phyloP scores from a whole-genome alignment of 2,113 vertebrate genomes.

The Formicarius rufipectus region DNA sequence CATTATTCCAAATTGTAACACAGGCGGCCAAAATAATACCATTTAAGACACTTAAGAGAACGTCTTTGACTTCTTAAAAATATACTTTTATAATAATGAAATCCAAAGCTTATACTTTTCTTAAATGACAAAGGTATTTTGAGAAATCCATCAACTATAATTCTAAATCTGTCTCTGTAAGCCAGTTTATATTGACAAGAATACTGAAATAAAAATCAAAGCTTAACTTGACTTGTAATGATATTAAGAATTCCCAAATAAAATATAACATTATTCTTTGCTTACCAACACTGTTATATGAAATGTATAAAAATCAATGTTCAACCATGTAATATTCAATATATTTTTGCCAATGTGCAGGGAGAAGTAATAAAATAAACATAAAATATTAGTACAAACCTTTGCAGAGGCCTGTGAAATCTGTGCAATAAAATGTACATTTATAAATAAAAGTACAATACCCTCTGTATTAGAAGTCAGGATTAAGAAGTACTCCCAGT shows the following conservation, averaged over 20 bases:
- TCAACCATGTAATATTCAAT: not conserved
- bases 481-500: slow-evolving; percentile 50
- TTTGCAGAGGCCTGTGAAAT: not conserved
- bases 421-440: not conserved
- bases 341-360: not conserved
- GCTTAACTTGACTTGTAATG: not conserved
- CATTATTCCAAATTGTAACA: slow-evolving; percentile 44
- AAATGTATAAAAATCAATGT: not conserved
- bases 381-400: not conserved
- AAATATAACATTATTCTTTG: not conserved
- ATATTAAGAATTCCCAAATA: not conserved
- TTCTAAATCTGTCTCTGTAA: slow-evolving; percentile 14
- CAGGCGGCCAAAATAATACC: not conserved
- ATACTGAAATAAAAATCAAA: slow-evolving; percentile 1
- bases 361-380: not conserved
- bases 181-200: slow-evolving; percentile 22
- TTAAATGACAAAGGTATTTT: slow-evolving; percentile 26
- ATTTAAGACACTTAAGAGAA: slow-evolving; percentile 40
- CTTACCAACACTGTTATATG: not conserved
- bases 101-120: slow-evolving; percentile 22
- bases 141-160: slow-evolving; percentile 30
- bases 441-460: not conserved
- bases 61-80: slow-evolving; percentile 45
- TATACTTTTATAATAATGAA: slow-evolving; percentile 23
- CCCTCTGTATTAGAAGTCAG: slow-evolving; percentile 6